Percentiles rank a stretch among this genome's conserved stretches.
These are phyloP conservation scores for Tupiocoris notatus DNA, from an alignment of 2,888 invertebrate genomes.

Conservation along the genomic window DNA sequence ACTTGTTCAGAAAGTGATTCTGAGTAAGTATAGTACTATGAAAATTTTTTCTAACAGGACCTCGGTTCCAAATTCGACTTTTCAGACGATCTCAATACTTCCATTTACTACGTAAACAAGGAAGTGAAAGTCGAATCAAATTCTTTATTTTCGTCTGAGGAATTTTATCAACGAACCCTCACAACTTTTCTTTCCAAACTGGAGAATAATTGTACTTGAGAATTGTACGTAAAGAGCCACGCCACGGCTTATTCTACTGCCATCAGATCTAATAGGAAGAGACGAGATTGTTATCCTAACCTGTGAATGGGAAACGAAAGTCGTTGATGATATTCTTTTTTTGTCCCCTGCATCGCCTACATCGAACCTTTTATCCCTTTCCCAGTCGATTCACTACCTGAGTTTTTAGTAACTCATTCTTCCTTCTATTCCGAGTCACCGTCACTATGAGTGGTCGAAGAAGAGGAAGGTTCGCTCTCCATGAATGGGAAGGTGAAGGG, in stretches of 20 bases:
- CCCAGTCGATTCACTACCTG: conserved; percentile 11
- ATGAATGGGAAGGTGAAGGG: background rate
- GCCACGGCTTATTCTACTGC: conserved; percentile 7
- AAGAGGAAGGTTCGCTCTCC: background rate
- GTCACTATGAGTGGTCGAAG: background rate
- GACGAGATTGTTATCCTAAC: conserved; percentile 1
- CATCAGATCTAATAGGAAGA: conserved; percentile 12
- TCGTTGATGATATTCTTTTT: conserved; percentile 1
- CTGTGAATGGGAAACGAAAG: conserved; percentile 1
- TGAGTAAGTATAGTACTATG: no score
- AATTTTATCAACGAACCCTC: no score
- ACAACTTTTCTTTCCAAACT: no score
- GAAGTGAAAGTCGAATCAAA: no score
- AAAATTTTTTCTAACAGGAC: no score
- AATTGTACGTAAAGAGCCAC: no score
- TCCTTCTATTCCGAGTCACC: background rate
- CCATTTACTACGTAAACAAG: no score
- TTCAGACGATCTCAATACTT: no score
- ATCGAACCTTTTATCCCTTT: background rate
- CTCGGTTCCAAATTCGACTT: no score
- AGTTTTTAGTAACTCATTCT: conserved; percentile 2
- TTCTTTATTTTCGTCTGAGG: no score
- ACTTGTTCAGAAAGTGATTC: no score
- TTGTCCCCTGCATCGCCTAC: background rate
- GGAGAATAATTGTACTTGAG: no score